phyloP scores from a whole-genome alignment of 2,888 invertebrate species.

The Drosophila kambysellisi region DNA sequence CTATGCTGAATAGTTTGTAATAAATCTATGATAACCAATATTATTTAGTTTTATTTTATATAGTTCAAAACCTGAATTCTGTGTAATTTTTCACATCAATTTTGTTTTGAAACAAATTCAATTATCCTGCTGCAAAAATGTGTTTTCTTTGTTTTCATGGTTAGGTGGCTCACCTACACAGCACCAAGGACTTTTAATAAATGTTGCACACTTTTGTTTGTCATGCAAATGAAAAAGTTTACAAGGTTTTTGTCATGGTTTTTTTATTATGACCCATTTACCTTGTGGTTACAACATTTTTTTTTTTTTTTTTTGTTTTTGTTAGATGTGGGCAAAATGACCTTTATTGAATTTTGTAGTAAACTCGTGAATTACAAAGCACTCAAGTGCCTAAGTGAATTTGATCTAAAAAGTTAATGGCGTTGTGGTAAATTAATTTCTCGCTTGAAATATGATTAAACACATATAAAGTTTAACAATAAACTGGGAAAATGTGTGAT shows the following conservation, averaged over 20 bases:
- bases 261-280: slow-evolving; percentile 8
- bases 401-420: slow-evolving; percentile 24
- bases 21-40: not conserved
- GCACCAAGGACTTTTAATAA: slow-evolving; percentile 7
- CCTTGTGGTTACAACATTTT: slow-evolving; percentile 7
- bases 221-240: slow-evolving; percentile 35
- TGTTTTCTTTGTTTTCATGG: slow-evolving; percentile 13
- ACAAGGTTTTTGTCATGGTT: slow-evolving; percentile 3
- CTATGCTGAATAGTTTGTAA: not conserved
- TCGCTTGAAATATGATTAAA: slow-evolving; percentile 46
- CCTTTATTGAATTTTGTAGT: slow-evolving; percentile 7
- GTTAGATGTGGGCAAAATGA: not conserved
- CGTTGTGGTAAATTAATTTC: slow-evolving; percentile 31
- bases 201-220: slow-evolving; percentile 21
- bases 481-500: slow-evolving; percentile 49
- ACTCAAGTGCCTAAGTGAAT: slow-evolving; percentile 15
- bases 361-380: not conserved
- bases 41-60: not conserved
- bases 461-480: slow-evolving; percentile 20
- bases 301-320: not conserved
- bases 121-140: slow-evolving; percentile 7
- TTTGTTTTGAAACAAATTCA: slow-evolving; percentile 2
- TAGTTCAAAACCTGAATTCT: not conserved
- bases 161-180: not conserved
- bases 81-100: not conserved